Conservation (phyloP, 2,888 invertebrate genomes). For the Chrysomela aeneicollis region DNA sequence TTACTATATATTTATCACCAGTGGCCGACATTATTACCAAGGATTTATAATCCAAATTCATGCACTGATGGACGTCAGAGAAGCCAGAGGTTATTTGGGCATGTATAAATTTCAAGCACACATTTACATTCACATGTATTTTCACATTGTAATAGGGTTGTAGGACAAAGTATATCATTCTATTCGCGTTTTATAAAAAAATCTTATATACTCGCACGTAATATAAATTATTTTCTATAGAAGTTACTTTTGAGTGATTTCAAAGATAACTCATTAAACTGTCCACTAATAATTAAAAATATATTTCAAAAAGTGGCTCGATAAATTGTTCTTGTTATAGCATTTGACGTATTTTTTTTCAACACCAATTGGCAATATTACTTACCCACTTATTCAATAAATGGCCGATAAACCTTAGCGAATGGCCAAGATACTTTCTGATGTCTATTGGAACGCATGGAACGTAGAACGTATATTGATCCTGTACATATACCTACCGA, state of each 20-base stretch:
- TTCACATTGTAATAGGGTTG: no score
- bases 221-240: no score
- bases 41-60: constrained; percentile 17
- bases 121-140: neutral
- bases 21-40: constrained; percentile 6
- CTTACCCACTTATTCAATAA: neutral
- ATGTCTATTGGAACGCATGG: neutral
- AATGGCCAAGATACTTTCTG: neutral
- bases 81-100: neutral
- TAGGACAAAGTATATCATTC: no score
- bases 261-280: no score
- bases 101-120: neutral
- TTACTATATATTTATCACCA: constrained; percentile 14
- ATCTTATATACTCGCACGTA: no score
- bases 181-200: no score
- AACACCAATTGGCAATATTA: neutral
- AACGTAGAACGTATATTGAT: neutral
- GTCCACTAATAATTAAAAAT: no score
- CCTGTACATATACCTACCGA: no score
- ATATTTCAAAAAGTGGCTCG: no score
- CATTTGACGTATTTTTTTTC: no score
- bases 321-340: no score
- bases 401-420: neutral
- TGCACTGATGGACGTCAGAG: constrained; percentile 16
- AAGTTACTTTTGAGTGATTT: no score